These are phyloP conservation scores for Ctenopoma multispine DNA, from an alignment of 2,797 vertebrate species.

Conservation along the genomic window DNA sequence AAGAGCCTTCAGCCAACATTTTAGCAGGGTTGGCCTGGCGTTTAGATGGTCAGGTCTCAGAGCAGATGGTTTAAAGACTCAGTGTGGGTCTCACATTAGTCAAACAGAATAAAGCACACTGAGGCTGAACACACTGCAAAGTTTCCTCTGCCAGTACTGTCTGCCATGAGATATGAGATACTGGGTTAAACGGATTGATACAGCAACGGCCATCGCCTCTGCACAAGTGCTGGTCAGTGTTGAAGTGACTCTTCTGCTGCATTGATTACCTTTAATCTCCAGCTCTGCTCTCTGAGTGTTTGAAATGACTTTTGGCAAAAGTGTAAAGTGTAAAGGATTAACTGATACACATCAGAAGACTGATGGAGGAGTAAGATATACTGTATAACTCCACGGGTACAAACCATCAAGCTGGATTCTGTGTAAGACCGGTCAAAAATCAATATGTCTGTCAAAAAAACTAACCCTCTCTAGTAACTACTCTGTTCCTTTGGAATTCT, in stretches of 20 bases:
- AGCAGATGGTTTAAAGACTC: conserved; percentile 65
- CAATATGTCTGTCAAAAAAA: neutral
- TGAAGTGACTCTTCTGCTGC: conserved; percentile 8
- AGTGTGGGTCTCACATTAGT: conserved; percentile 54
- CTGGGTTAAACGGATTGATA: conserved; percentile 18
- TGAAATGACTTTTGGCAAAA: neutral
- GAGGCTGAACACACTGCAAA: conserved; percentile 30
- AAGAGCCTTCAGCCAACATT: conserved; percentile 43
- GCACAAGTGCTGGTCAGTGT: conserved; percentile 4
- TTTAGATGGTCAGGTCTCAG: conserved; percentile 46
- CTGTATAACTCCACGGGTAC: neutral
- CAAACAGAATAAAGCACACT: conserved; percentile 33
- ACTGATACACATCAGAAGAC: conserved; percentile 2
- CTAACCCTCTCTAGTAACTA: neutral
- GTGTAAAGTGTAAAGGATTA: conserved; percentile 3
- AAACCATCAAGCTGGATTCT: neutral
- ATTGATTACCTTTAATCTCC: conserved; percentile 15
- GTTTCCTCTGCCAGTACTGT: conserved; percentile 21
- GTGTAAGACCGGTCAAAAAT: neutral
- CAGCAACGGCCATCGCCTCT: conserved; percentile 12
- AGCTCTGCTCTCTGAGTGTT: conserved; percentile 12
- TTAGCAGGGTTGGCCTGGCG: conserved; percentile 38
- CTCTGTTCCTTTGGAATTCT: neutral
- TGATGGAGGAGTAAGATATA: neutral
- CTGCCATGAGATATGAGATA: conserved; percentile 13